Percentiles rank a stretch among this genome's conserved stretches.
Evolutionary conservation across 2,113 vertebrate genomes (phyloP).

Genomic region (Pyrgilauda ruficollis): DNA sequence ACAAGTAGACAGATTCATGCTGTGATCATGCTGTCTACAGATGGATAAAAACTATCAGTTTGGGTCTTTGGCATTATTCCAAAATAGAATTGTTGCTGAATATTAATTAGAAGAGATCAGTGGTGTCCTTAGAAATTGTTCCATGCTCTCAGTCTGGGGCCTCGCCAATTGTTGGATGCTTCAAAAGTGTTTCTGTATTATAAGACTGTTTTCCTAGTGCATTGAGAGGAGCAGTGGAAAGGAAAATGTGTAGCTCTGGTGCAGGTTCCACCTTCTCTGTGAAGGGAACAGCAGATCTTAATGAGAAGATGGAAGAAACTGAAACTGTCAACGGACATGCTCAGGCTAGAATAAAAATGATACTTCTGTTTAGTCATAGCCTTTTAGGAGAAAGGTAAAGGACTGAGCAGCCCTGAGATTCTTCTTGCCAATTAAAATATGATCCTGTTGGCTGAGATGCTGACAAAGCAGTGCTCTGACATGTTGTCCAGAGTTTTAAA

Average conservation of each 20-base stretch:
- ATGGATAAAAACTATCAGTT: not conserved
- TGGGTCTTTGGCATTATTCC: not conserved
- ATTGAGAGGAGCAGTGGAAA: not conserved
- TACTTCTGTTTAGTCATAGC: not conserved
- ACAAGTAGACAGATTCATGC: not conserved
- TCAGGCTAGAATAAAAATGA: not conserved
- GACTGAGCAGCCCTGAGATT: not conserved
- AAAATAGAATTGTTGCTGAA: not conserved
- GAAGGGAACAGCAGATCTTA: not conserved
- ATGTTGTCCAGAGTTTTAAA: not conserved
- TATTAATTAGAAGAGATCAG: not conserved
- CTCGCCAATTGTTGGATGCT: accelerated
- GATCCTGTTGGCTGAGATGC: not conserved
- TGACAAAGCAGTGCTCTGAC: not conserved
- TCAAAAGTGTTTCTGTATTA: not conserved
- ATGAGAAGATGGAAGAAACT: not conserved
- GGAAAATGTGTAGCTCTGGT: not conserved
- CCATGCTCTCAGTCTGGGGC: not conserved
- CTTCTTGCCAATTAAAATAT: not conserved
- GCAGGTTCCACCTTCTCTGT: not conserved
- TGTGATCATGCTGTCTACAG: not conserved
- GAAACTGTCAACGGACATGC: not conserved
- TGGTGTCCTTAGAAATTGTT: not conserved
- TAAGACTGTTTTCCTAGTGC: not conserved
- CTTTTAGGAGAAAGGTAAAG: not conserved